phyloP scores from a whole-genome alignment of 1,140 invertebrate genomes.

The Saxidomus purpurata region DNA sequence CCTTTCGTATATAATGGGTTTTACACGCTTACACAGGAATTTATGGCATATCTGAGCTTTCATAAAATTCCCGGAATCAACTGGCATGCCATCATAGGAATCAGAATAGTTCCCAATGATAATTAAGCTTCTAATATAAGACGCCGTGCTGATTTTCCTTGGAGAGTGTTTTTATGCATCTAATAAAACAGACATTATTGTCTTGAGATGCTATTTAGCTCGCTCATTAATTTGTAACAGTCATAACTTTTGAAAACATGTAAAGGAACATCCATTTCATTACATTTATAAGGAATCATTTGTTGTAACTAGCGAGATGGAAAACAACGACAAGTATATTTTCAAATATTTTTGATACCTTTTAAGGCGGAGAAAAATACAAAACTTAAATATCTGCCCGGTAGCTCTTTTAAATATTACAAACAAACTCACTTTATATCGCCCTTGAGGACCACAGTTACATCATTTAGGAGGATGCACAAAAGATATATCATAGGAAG shows the following conservation, averaged over 20 bases:
- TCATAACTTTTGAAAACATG: background rate
- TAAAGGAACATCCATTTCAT: background rate
- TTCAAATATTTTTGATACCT: too few relatives aligned
- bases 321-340: too few relatives aligned
- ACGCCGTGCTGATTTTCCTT: background rate
- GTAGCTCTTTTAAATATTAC: too few relatives aligned
- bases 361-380: too few relatives aligned
- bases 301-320: too few relatives aligned
- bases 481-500: too few relatives aligned
- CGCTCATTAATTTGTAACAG: background rate
- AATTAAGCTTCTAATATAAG: background rate
- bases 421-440: too few relatives aligned
- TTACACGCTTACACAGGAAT: background rate
- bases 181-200: constrained; percentile 6
- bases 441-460: too few relatives aligned
- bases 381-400: too few relatives aligned
- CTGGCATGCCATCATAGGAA: background rate
- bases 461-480: too few relatives aligned
- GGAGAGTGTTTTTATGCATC: background rate
- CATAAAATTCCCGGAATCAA: background rate
- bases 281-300: too few relatives aligned
- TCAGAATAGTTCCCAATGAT: background rate
- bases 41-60: background rate
- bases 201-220: background rate
- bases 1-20: too few relatives aligned